Evolutionary conservation across 2,797 vertebrate genomes (phyloP).

Genomic region (Agapornis canus): DNA sequence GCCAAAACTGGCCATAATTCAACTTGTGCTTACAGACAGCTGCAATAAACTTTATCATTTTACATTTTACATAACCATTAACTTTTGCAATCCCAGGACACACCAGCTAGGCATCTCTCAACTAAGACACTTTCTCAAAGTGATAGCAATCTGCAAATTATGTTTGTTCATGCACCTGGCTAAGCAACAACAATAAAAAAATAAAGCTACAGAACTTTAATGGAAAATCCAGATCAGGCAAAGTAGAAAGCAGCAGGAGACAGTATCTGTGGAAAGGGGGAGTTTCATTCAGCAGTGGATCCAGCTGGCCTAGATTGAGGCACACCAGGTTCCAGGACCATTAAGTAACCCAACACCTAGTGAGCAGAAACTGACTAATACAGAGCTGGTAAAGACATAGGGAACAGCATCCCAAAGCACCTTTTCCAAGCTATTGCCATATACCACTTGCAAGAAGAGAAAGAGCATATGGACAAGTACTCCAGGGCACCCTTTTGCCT

Average conservation of each 20-base stretch:
- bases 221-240: background rate
- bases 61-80: background rate
- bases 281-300: fast-evolving
- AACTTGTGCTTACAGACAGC: background rate
- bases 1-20: background rate
- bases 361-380: background rate
- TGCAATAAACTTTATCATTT: background rate
- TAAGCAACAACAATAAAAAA: background rate
- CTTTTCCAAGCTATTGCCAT: background rate
- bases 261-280: background rate
- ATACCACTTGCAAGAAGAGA: background rate
- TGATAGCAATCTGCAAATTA: background rate
- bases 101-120: background rate
- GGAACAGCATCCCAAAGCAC: background rate
- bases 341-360: fast-evolving
- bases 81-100: background rate
- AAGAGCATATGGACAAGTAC: background rate
- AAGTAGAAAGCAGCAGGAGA: background rate
- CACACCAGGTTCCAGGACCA: fast-evolving
- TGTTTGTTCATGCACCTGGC: background rate
- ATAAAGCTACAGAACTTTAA: background rate
- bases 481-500: background rate
- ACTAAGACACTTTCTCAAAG: background rate
- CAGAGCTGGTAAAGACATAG: background rate
- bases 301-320: fast-evolving